Conservation (phyloP, 2,113 vertebrate genomes). For the Lipophrys pholis region DNA sequence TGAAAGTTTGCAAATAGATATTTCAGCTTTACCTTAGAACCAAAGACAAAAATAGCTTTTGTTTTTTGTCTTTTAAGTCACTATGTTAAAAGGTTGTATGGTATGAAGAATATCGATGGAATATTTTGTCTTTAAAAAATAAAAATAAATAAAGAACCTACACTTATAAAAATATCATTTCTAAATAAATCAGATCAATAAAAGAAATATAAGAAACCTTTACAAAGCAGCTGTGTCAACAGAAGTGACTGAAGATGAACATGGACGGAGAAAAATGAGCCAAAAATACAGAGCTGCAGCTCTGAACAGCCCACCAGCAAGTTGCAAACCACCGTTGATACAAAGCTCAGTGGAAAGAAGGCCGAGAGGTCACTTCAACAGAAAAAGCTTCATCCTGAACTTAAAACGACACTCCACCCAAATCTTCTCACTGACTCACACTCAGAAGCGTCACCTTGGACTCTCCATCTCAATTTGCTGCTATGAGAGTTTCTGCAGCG, state of each 20-base stretch:
- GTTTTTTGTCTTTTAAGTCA: neutral
- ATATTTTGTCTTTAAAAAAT: neutral
- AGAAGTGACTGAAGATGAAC: neutral
- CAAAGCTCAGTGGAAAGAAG: constrained; percentile 27
- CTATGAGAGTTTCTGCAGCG: neutral
- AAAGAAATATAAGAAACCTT: neutral
- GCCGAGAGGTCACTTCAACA: constrained; percentile 18
- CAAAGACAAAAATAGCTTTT: neutral
- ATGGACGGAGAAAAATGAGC: neutral
- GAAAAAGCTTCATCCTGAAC: constrained; percentile 14
- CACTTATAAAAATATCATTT: no score
- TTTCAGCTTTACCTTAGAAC: neutral
- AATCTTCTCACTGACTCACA: neutral
- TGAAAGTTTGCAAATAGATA: no score
- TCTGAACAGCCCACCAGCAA: constrained; percentile 21
- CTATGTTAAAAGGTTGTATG: neutral
- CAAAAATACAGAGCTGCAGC: constrained; percentile 17
- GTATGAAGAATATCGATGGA: no score
- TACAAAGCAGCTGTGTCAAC: neutral
- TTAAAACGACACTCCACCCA: constrained; percentile 24
- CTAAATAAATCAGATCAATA: neutral
- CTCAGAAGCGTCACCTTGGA: neutral
- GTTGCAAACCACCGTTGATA: constrained; percentile 9
- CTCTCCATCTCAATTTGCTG: neutral
- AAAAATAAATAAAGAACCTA: no score